Conservation (phyloP, 1,140 invertebrate species). For the Agrilus planipennis region DNA sequence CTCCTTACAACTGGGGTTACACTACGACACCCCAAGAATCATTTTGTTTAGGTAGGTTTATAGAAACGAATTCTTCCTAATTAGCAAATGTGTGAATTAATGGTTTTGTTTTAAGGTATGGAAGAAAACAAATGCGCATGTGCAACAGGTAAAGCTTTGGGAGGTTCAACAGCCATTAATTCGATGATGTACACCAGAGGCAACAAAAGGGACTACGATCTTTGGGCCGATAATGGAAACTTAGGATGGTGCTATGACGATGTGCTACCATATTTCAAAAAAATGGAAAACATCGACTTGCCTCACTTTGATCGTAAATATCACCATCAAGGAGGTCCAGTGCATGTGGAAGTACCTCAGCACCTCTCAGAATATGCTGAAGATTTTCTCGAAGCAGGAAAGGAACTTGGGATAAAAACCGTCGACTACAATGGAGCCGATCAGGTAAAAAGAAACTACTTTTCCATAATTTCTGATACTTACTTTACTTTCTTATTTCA, state of each 20-base stretch:
- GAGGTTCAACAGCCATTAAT: constrained; percentile 70
- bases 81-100: too few relatives aligned
- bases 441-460: too few relatives aligned
- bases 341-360: constrained; percentile 42
- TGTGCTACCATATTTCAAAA: constrained; percentile 69
- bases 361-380: constrained; percentile 26
- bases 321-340: constrained; percentile 44
- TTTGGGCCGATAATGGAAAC: constrained; percentile 60
- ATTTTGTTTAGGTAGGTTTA: constrained; percentile 47
- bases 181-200: constrained; percentile 82
- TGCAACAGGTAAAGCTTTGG: constrained; percentile 50
- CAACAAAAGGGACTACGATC: constrained; percentile 48
- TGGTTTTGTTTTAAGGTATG: constrained; percentile 36
- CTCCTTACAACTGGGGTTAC: constrained; percentile 68
- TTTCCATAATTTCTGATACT: too few relatives aligned
- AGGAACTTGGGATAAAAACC: constrained; percentile 38
- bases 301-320: constrained; percentile 40
- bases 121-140: constrained; percentile 37
- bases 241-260: constrained; percentile 71
- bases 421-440: constrained; percentile 55
- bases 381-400: constrained; percentile 51
- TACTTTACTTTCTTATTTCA: too few relatives aligned
- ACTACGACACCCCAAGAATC: constrained; percentile 54
- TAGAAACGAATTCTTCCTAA: too few relatives aligned
- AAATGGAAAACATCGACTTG: constrained; percentile 58